Evolutionary conservation across 2,888 invertebrate species (phyloP).

Genomic region (Tryphoninae sp.): DNA sequence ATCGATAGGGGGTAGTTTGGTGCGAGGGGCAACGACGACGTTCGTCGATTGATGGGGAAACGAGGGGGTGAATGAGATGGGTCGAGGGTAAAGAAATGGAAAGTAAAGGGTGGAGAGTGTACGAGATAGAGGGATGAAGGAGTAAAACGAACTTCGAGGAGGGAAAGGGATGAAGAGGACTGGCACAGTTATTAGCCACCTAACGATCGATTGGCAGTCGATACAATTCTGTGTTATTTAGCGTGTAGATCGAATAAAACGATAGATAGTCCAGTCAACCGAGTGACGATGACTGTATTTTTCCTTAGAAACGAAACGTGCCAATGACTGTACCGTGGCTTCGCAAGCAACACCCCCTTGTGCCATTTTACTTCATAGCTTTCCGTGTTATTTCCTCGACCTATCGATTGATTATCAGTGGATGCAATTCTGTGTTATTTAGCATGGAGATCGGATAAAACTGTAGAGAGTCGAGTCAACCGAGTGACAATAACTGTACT

Average conservation of each 20-base stretch:
- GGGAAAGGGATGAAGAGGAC: background rate
- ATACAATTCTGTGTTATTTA: background rate
- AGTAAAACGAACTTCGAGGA: background rate
- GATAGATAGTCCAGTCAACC: background rate
- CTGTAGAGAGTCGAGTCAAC: background rate
- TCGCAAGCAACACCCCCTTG: conserved; percentile 12
- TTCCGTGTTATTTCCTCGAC: too few relatives aligned
- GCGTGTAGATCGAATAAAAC: background rate
- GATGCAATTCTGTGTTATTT: background rate
- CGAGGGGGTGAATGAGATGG: conserved; percentile 35
- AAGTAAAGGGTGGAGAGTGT: conserved; percentile 1
- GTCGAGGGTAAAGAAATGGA: background rate
- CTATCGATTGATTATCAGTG: background rate
- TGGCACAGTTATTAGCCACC: background rate
- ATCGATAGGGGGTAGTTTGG: background rate
- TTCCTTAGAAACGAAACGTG: background rate
- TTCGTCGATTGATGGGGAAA: conserved; percentile 38
- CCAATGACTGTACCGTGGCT: conserved; percentile 14
- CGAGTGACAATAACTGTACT: background rate
- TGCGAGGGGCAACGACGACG: conserved; percentile 6
- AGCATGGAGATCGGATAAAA: background rate
- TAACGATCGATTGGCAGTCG: background rate
- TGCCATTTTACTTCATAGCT: conserved; percentile 27
- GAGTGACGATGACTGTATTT: background rate
- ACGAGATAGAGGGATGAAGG: background rate